phyloP scores from a whole-genome alignment of 2,797 vertebrate genomes.

The Todus mexicanus region DNA sequence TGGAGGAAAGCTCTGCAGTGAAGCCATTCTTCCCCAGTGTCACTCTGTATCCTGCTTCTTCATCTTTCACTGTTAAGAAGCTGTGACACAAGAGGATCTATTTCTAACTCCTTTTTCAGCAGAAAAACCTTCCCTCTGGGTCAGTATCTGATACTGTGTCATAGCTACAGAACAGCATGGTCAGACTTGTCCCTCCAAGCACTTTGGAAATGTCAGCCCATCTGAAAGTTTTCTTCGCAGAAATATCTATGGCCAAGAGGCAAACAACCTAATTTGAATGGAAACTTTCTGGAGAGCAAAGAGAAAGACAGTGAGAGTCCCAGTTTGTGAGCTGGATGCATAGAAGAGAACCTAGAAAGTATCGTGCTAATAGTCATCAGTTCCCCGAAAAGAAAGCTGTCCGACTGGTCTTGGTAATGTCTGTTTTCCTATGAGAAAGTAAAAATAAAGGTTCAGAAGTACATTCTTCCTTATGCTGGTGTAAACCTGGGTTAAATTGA shows the following conservation, averaged over 20 bases:
- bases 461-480: not conserved
- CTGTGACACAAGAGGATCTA: not conserved
- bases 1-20: not conserved
- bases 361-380: not conserved
- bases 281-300: not conserved
- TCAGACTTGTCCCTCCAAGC: not conserved
- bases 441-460: not conserved
- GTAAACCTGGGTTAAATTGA: not conserved
- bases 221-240: not conserved
- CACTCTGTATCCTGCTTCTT: not conserved
- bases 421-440: not conserved
- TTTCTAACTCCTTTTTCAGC: not conserved
- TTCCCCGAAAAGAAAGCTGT: not conserved
- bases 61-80: not conserved
- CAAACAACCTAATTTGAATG: not conserved
- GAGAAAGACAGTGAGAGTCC: not conserved
- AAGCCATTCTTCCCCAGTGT: not conserved
- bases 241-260: constrained; percentile 20
- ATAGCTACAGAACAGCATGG: not conserved
- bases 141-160: not conserved
- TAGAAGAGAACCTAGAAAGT: not conserved
- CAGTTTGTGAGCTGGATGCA: not conserved
- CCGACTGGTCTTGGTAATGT: not conserved
- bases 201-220: not conserved
- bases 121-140: not conserved